A percentile compares a stretch with the other conserved stretches of the same genome.
Conservation (phyloP, 2,113 vertebrate genomes). For the Mirounga angustirostris region DNA sequence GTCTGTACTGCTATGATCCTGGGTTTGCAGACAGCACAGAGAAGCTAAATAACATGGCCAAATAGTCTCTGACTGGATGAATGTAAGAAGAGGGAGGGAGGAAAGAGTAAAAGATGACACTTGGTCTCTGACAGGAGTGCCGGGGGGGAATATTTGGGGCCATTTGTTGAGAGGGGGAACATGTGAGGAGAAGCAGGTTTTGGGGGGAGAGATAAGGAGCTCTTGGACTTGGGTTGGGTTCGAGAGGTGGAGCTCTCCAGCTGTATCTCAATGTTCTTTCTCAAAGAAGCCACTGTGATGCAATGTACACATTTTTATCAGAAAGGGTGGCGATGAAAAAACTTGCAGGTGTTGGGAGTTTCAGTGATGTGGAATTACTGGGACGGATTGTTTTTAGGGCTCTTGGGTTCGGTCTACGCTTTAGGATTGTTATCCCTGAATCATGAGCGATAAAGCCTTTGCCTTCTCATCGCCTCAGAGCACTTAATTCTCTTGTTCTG, state of each 20-base stretch:
- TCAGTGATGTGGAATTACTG: neutral
- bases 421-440: slow-evolving; percentile 10
- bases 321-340: slow-evolving; percentile 6
- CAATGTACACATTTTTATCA: neutral
- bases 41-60: neutral
- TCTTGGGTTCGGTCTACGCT: neutral
- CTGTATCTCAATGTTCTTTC: neutral
- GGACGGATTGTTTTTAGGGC: neutral
- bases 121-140: neutral
- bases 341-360: neutral
- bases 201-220: neutral
- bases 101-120: neutral
- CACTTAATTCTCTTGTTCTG: slow-evolving; percentile 59
- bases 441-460: slow-evolving; percentile 35
- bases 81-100: neutral
- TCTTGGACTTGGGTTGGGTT: neutral
- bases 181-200: neutral
- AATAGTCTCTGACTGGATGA: neutral
- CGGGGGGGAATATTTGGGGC: neutral
- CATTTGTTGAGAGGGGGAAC: neutral
- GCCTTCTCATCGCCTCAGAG: slow-evolving; percentile 46
- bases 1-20: neutral
- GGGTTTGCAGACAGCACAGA: neutral
- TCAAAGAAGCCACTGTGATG: neutral
- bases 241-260: neutral